Base-by-base conservation (phyloP, 1,140 invertebrate species). In the Pollicipes pollicipes region DNA sequence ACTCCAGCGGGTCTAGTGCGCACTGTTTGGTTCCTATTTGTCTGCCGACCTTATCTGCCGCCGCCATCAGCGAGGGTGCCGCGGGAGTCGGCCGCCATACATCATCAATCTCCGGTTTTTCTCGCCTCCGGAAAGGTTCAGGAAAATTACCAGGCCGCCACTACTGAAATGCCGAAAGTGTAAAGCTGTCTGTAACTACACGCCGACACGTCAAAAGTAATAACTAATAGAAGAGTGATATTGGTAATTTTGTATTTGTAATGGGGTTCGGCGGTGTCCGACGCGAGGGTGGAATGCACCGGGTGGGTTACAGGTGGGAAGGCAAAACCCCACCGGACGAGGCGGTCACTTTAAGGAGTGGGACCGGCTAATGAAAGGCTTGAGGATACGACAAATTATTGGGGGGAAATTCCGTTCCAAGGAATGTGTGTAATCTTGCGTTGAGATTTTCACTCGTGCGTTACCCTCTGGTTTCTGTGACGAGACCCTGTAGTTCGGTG, bases 201-300 rank as follows among this genome's bases (percentile, higher is more conserved):
- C 27, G 64, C 64, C 64, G 64, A 4, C 64, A 66, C 28, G 64
- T 66, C 64, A 66, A 28, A 27, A 28, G 64, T 27, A 28, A 29
- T 29, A 66, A 29, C 64, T 66, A 66, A 66, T 66, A 66, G 64
- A 66, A 66, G 64, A 66, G 64, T 29, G 64, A 66, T 66, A 66
- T 66, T 66, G 64, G 64, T 29, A 66, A 66, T 66, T 66, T 66
- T 27, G 64, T 66, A 66, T 66, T 66, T 66, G 64, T 66, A 66
- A 66, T 66, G 28, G 64, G 27, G 24, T 3, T 1, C 64, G 27
- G 64, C n/a, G n/a, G 64, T 66, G 64, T 21, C 10, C 64, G n/a
- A 29, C 26, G 17, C 24, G 6, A 21, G 45, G 45, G 10, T 2
- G 45, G 45, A 58, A 58, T 58, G 45, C 17, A 58, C 17, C 13